These are phyloP conservation scores for Enteromius fasciolatus DNA, from an alignment of 2,797 vertebrate species.

Conservation along the genomic window DNA sequence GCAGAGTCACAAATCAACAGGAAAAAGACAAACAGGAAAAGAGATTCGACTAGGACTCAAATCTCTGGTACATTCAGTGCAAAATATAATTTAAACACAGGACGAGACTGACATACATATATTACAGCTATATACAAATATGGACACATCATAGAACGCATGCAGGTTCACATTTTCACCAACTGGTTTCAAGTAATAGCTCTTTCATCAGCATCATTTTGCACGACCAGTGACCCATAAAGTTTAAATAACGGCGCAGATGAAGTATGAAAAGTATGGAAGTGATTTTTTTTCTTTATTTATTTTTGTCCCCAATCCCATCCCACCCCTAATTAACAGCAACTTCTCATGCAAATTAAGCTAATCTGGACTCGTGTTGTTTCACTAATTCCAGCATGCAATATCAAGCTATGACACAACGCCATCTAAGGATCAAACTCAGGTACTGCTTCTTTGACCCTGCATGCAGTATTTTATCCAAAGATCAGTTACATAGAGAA, in stretches of 20 bases:
- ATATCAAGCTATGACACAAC: constrained; percentile 82
- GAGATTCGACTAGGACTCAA: constrained; percentile 73
- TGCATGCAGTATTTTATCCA: constrained; percentile 78
- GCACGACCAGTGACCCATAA: constrained; percentile 57
- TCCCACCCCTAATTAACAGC: constrained; percentile 65
- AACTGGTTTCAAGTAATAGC: constrained; percentile 39
- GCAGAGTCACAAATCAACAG: constrained; percentile 10
- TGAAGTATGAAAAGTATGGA: constrained; percentile 57
- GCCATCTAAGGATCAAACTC: constrained; percentile 71
- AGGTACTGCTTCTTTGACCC: constrained; percentile 66
- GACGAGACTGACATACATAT: constrained; percentile 79
- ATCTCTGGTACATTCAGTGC: constrained; percentile 96
- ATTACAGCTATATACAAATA: constrained; percentile 82
- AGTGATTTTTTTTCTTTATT: constrained; percentile 50
- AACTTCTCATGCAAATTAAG: constrained; percentile 81
- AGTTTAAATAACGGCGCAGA: constrained; percentile 68
- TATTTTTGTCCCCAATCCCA: constrained; percentile 66
- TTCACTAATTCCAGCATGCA: constrained; percentile 83
- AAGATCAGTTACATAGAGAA: constrained; percentile 61
- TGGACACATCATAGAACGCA: constrained; percentile 70
- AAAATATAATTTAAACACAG: constrained; percentile 86
- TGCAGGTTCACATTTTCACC: constrained; percentile 71
- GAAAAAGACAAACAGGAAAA: constrained; percentile 64
- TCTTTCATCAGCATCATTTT: constrained; percentile 40
- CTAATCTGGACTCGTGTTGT: constrained; percentile 75